Evolutionary conservation across 1,140 invertebrate genomes (phyloP).

Genomic region (Drosophila tani): DNA sequence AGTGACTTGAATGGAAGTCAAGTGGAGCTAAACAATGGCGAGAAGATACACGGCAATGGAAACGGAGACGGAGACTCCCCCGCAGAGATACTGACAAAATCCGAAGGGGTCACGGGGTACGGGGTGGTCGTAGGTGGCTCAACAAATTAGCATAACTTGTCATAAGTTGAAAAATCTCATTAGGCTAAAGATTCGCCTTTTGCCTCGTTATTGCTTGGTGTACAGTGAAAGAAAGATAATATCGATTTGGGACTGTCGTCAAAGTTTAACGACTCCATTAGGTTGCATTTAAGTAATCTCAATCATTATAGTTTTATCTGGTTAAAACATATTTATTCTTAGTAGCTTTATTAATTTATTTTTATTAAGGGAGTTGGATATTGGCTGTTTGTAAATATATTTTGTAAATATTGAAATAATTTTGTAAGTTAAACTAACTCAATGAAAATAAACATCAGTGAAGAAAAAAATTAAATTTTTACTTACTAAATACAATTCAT

Average conservation of each 20-base stretch:
- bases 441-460: too few relatives aligned
- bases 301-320: background rate
- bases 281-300: background rate
- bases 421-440: too few relatives aligned
- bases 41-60: constrained; percentile 30
- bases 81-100: constrained; percentile 29
- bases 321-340: background rate
- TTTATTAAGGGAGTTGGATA: background rate
- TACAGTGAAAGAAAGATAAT: constrained; percentile 22
- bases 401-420: fast-evolving
- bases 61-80: constrained; percentile 40
- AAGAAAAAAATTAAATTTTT: too few relatives aligned
- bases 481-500: too few relatives aligned
- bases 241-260: background rate
- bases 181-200: constrained; percentile 67
- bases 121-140: constrained; percentile 53
- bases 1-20: constrained; percentile 53
- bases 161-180: constrained; percentile 84
- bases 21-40: constrained; percentile 57
- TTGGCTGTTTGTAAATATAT: background rate
- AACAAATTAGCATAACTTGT: constrained; percentile 82
- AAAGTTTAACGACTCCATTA: background rate
- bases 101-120: background rate
- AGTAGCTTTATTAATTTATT: background rate
- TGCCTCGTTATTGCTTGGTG: constrained; percentile 22